Evolutionary conservation across 2,797 vertebrate species (phyloP).

Genomic region (Carapus acus): DNA sequence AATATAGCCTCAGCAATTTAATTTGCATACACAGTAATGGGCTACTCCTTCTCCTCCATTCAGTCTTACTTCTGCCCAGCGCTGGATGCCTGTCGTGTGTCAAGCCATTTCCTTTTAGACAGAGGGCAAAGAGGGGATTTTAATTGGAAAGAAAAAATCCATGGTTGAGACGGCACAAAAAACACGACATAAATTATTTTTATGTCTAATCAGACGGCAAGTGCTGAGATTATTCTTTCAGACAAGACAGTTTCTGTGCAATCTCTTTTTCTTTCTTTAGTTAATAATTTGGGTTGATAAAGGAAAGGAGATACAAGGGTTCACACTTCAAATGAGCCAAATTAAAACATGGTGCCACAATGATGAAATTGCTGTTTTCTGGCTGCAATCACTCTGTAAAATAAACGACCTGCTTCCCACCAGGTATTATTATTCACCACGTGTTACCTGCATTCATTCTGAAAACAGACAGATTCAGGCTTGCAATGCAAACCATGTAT

Average conservation of each 20-base stretch:
- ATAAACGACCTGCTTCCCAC: constrained; percentile 44
- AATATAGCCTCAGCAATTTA: constrained; percentile 54
- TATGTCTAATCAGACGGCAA: constrained; percentile 64
- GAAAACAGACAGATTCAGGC: constrained; percentile 17
- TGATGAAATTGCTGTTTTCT: constrained; percentile 58
- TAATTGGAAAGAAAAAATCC: constrained; percentile 70
- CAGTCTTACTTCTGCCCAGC: constrained; percentile 43
- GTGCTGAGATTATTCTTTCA: constrained; percentile 52
- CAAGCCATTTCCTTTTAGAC: constrained; percentile 55
- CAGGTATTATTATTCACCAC: constrained; percentile 39
- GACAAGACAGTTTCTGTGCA: constrained; percentile 61
- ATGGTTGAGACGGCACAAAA: constrained; percentile 57
- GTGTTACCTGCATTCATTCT: constrained; percentile 22
- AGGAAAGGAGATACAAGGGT: constrained; percentile 38
- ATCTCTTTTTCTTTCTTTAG: constrained; percentile 25
- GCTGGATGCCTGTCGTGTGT: constrained; percentile 45
- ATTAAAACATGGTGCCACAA: constrained; percentile 46
- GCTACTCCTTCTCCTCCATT: constrained; percentile 32
- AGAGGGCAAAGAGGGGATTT: constrained; percentile 68
- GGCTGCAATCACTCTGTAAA: constrained; percentile 57
- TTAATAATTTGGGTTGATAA: constrained; percentile 57
- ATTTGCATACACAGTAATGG: constrained; percentile 72
- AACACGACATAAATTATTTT: constrained; percentile 71
- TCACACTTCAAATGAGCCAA: constrained; percentile 41
- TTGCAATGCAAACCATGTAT: constrained; percentile 21